phyloP scores from a whole-genome alignment of 1,140 invertebrate genomes.

The Diabrotica undecimpunctata region DNA sequence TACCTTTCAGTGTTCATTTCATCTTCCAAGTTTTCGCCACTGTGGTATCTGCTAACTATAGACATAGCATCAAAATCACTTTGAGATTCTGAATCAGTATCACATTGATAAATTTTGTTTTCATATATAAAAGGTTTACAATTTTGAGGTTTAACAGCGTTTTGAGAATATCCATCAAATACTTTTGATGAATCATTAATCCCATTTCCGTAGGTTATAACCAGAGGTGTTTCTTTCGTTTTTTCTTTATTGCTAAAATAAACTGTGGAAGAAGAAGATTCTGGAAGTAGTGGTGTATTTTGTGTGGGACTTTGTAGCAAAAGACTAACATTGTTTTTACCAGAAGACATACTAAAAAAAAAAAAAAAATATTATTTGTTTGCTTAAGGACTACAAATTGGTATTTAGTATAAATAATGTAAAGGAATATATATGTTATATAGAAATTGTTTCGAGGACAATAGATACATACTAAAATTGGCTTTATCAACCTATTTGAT shows the following conservation, averaged over 20 bases:
- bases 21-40: conserved; percentile 36
- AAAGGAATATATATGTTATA: too few relatives aligned
- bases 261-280: neutral
- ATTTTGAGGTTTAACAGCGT: neutral
- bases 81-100: conserved; percentile 4
- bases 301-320: too few relatives aligned
- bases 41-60: conserved; percentile 38
- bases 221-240: neutral
- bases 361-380: too few relatives aligned
- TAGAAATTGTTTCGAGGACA: too few relatives aligned
- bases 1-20: conserved; percentile 41
- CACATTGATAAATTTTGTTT: neutral
- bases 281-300: neutral
- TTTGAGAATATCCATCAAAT: neutral
- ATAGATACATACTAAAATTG: too few relatives aligned
- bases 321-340: too few relatives aligned
- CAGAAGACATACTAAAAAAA: too few relatives aligned
- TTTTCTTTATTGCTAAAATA: neutral
- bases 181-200: neutral
- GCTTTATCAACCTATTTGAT: too few relatives aligned
- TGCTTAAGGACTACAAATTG: too few relatives aligned
- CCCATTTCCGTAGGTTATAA: neutral
- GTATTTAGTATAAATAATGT: too few relatives aligned
- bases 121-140: neutral
- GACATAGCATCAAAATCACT: conserved; percentile 43